These are phyloP conservation scores for Alviniconcha marisindica DNA, from an alignment of 1,140 invertebrate genomes.

Conservation along the genomic window DNA sequence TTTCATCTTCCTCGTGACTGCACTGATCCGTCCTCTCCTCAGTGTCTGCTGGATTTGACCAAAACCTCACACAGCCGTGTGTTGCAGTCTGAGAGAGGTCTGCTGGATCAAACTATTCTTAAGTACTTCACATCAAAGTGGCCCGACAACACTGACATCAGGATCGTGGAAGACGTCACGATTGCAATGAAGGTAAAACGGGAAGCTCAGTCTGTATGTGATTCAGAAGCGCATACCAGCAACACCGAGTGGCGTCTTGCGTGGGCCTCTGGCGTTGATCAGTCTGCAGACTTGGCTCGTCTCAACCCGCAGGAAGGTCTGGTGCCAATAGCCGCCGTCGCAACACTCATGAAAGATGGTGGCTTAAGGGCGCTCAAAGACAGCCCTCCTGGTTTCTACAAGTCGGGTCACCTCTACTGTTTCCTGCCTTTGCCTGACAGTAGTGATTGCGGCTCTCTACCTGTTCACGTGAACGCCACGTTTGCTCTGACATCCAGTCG, in stretches of 20 bases:
- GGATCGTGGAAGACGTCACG: conserved; percentile 9
- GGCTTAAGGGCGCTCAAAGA: neutral
- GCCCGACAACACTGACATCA: neutral
- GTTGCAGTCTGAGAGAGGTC: neutral
- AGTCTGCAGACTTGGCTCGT: conserved; percentile 24
- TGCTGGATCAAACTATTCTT: neutral
- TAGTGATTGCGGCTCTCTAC: conserved; percentile 30
- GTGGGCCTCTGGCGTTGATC: conserved; percentile 40
- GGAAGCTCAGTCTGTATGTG: neutral
- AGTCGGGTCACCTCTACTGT: conserved; percentile 47
- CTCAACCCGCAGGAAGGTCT: too few relatives aligned
- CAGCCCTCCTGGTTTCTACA: conserved; percentile 27
- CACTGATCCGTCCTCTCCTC: conserved; percentile 47
- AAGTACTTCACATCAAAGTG: neutral
- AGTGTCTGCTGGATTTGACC: conserved; percentile 31
- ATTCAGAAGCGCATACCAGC: neutral
- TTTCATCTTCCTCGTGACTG: conserved; percentile 57
- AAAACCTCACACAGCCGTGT: conserved; percentile 25
- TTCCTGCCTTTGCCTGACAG: conserved; percentile 56
- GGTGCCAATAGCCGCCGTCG: neutral
- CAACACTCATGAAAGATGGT: neutral
- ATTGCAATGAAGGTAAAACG: neutral
- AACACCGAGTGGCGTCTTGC: neutral
- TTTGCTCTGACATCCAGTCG: conserved; percentile 59
- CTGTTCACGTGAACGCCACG: conserved; percentile 56